A percentile compares a stretch with the other conserved stretches of the same genome.
phyloP scores from a whole-genome alignment of 2,888 invertebrate species.

The Eupithecia subfuscata region DNA sequence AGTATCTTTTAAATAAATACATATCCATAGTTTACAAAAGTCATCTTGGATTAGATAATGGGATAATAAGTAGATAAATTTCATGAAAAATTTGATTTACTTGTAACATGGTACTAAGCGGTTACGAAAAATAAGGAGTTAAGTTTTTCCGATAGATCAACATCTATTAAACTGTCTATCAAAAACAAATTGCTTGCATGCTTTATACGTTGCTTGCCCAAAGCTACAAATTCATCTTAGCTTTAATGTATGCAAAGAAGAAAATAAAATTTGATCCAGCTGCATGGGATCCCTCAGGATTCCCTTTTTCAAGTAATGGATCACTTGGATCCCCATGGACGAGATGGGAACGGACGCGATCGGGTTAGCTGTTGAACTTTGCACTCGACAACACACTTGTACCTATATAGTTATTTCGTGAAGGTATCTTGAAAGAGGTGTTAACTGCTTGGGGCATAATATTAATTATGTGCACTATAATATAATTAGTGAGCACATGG shows the following conservation, averaged over 20 bases:
- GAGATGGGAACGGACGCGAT: conserved; percentile 39
- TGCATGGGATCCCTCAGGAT: conserved; percentile 34
- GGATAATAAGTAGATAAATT: not conserved
- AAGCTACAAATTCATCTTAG: conserved; percentile 6
- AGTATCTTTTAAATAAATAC: too few species aligned
- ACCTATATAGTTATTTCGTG: not conserved
- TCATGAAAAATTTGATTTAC: not conserved
- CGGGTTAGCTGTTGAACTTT: conserved; percentile 30
- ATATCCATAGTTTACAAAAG: not conserved
- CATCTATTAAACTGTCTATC: not conserved
- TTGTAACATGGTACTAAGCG: not conserved
- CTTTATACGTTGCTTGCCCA: not conserved
- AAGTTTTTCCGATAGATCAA: not conserved
- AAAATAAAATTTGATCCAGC: conserved; percentile 38
- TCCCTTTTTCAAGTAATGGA: conserved; percentile 43
- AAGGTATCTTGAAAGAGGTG: not conserved
- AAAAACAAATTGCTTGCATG: not conserved
- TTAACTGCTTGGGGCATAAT: too few species aligned
- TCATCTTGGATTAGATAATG: not conserved
- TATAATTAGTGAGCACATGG: too few species aligned
- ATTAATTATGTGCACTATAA: too few species aligned
- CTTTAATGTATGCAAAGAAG: conserved; percentile 38
- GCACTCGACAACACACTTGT: not conserved
- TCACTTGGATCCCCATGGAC: too few species aligned
- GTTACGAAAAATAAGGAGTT: not conserved